Evolutionary conservation across 2,888 invertebrate species (phyloP), one percentile per base, ranked within the genome.

Genomic region (Spisula solida): DNA sequence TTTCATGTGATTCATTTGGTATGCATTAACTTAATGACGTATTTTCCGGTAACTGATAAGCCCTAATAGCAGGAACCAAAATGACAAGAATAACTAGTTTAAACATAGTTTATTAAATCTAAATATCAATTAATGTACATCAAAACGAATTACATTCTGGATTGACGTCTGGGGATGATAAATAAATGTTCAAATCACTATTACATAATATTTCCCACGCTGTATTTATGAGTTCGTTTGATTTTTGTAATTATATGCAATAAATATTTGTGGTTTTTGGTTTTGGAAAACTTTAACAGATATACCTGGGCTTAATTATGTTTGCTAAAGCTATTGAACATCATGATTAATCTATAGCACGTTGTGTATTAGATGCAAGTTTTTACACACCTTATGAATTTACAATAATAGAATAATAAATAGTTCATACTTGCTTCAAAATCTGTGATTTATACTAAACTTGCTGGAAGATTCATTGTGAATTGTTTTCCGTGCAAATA

Each of bases 191-290:
- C 31, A 75, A 34, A 34, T 75, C 75, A 31, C 14, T 34, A 75
- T 34, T 18, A 75, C 75, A 75, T 18, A 34, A 75, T 75, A 14
- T 75, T 41, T 75, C 75, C 75, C 75, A 75, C 75, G 34, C 75
- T 75, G 14, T 34, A 75, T 34, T 75, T 25, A 31, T 75, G 18
- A 12, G n/a, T 75, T 34, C 34, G 75, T 75, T 34, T 75, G 75
- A 75, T 34, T 75, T 75, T 75, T 34, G 75, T 31, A 31, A 75
- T 16, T 18, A 25, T 75, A 29, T 75, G 75, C 34, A 75, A 75
- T 75, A 75, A 75, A 75, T 75, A 75, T 75, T 75, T 75, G 75
- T 31, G 75, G 75, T 75, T 60, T 60, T 60, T 29, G 16, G 75
- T 14, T 75, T 34, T 34, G 18, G 10, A 14, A 75, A 31, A 31